Percentiles rank a stretch among this genome's conserved stretches.
phyloP scores from a whole-genome alignment of 2,797 vertebrate species.

The Semotilus atromaculatus region DNA sequence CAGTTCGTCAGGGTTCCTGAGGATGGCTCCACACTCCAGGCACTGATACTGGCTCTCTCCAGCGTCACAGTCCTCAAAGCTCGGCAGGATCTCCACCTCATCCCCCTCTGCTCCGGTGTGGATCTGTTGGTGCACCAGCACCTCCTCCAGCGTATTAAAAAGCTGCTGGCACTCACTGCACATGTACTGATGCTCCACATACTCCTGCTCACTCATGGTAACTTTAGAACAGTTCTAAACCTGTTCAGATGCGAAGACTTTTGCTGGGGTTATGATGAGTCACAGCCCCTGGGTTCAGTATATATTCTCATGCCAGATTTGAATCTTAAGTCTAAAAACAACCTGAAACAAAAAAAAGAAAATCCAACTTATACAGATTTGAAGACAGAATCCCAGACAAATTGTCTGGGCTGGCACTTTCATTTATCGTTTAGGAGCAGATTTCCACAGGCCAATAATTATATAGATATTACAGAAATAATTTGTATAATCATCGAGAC shows the following conservation, averaged over 20 bases:
- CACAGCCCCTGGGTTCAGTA: background rate
- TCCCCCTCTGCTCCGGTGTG: constrained; percentile 79
- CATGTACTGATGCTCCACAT: constrained; percentile 92
- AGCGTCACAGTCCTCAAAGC: constrained; percentile 64
- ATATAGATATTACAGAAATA: background rate
- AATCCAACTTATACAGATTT: background rate
- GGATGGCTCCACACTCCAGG: constrained; percentile 87
- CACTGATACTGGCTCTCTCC: constrained; percentile 89
- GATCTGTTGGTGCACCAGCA: constrained; percentile 90
- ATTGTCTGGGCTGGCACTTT: background rate
- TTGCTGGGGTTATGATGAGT: constrained; percentile 15
- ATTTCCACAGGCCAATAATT: background rate
- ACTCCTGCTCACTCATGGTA: constrained; percentile 81
- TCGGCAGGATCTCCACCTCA: constrained; percentile 60
- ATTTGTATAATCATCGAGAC: background rate
- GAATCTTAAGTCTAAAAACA: background rate
- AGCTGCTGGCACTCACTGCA: constrained; percentile 93
- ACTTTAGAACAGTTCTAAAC: background rate
- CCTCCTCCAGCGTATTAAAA: constrained; percentile 89
- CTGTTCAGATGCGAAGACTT: constrained; percentile 1
- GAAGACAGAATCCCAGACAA: background rate
- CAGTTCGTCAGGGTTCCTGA: constrained; percentile 86
- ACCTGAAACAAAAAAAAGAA: constrained; percentile 51
- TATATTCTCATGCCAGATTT: constrained; percentile 25
- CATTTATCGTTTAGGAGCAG: background rate